Conservation (phyloP, 2,888 invertebrate species). For the Herminia tarsipennalis region DNA sequence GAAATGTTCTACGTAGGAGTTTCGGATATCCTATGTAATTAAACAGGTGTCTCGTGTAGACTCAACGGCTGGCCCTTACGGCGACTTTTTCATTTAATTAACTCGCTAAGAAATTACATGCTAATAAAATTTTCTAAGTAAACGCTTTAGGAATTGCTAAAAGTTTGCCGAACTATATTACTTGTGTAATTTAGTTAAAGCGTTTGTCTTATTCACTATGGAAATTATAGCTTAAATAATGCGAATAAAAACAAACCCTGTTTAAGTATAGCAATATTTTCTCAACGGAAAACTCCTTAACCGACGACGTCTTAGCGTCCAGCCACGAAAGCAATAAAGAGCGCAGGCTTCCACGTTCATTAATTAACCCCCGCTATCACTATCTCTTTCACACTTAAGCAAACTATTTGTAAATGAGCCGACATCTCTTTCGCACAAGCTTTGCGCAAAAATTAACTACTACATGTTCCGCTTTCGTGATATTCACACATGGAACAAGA, state of each 20-base stretch:
- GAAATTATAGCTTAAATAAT: conserved; percentile 22
- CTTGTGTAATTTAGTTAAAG: conserved; percentile 1
- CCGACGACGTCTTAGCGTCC: conserved; percentile 82
- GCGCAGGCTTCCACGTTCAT: conserved; percentile 86
- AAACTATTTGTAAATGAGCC: conserved; percentile 83
- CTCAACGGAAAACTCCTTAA: conserved; percentile 81
- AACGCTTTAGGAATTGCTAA: conserved; percentile 15
- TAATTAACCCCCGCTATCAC: conserved; percentile 81
- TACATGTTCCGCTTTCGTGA: conserved; percentile 76
- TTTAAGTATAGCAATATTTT: conserved; percentile 68
- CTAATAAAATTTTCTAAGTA: conserved; percentile 27
- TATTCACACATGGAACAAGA: conserved; percentile 74
- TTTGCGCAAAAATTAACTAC: conserved; percentile 87
- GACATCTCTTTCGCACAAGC: conserved; percentile 77
- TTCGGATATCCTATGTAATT: conserved; percentile 53
- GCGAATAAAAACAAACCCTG: conserved; percentile 60
- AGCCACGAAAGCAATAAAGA: conserved; percentile 86
- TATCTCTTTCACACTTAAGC: conserved; percentile 71
- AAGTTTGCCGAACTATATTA: conserved; percentile 4
- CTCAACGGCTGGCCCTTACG: conserved; percentile 23
- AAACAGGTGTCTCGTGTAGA: conserved; percentile 52
- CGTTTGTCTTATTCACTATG: conserved; percentile 7
- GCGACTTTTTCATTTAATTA: conserved; percentile 42
- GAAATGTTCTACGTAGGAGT: conserved; percentile 48
- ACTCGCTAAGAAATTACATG: conserved; percentile 36